Evolutionary conservation across 2,888 invertebrate species (phyloP), one percentile per base, ranked within the genome.

Genomic region (Lasioglossum calceatum): DNA sequence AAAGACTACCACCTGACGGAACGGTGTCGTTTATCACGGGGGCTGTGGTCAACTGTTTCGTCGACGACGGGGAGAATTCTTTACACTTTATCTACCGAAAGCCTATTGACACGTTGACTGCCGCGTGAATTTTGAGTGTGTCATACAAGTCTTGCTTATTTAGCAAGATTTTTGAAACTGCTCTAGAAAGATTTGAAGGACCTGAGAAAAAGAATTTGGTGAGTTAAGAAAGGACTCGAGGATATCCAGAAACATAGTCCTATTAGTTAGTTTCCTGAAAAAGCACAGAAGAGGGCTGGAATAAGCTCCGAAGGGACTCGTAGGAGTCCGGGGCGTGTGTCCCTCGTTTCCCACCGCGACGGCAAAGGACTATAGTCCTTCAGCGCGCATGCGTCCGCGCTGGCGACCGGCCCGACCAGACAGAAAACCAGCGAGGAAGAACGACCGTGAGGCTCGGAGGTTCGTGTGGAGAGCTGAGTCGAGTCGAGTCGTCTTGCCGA

Each of bases 381-480:
- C 16, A 2, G 12, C 10, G 76, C 87, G 87, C 81, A 84, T 84
- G 81, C 87, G 81, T 73, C 12, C 67, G 70, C 42, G 50, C 61
- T n/a, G 16, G 67, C 19, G 36, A 67, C 67, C 67, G 23, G 67
- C 23, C 19, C 8, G 32, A 74, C n/a, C 50, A 79, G 77, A 77
- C 77, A 67, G 47, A 71, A 61, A 81, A 75, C 81, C 82, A 71
- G 88, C 85, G 70, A 81, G 81, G 85, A 89, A 86, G 88, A 88
- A 87, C 85, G 90, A 88, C 81, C 87, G 76, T 82, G 88, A 90
- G 84, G 88, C 88, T 81, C 85, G 87, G 80, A 64, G 82, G 58
- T 39, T 36, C 70, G 70, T 39, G 19, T 14, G 32, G 19, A 32
- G 61, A 88, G 84, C 54, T 10, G 54, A 54, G 54, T 5, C 19